Base-by-base conservation (phyloP, 2,888 invertebrate species). In the Amphipoea oculea region DNA sequence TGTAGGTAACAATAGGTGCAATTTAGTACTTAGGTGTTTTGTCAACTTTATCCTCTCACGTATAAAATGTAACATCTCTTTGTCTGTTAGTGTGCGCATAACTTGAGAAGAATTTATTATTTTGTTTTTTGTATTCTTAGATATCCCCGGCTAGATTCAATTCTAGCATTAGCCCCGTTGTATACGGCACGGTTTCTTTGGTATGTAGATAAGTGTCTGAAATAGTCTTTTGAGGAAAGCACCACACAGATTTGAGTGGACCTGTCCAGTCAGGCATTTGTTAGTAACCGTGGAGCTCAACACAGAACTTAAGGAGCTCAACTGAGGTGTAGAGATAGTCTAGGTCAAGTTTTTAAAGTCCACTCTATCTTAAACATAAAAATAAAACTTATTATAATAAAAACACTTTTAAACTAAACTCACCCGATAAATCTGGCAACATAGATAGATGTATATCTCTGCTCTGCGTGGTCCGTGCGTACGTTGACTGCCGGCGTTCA, bases 341-440 rank as follows among this genome's bases (percentile, higher is more conserved):
- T 5, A 20, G 1, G 14, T 17, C 14, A 0, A 17, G 17, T 51
- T 51, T 54, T 54, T 20, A 54, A 54, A 54, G 51, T 17, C 1
- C 17, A 5, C 17, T 20, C 20, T 54, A 54, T 20, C 7, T 7
- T 54, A 57, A 23, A 57, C 9, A 23, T 57, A 11, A 9, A 57
- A 57, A 23, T 54, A 54, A 57, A 57, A n/a, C 62, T 42, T 2
- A 14, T 5, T 2, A 29, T 66, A 23, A 29, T 29, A 29, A 67
- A 20, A 20, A 29, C 17, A 17, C 7, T 17, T 17, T 17, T 36
- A 36, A 36, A 36, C 0, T 0, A 29, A 40, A 85, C 90, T 91
- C 88, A 97, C 97, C 97, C 65, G 98, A 98, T n/a, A 99, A 94
- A 94, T 99, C 98, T 0, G 98, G 98, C 87, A 99, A 92, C 98